Percentiles rank a stretch among this genome's conserved stretches.
phyloP scores from a whole-genome alignment of 2,888 invertebrate species.

The Anorthoa munda region DNA sequence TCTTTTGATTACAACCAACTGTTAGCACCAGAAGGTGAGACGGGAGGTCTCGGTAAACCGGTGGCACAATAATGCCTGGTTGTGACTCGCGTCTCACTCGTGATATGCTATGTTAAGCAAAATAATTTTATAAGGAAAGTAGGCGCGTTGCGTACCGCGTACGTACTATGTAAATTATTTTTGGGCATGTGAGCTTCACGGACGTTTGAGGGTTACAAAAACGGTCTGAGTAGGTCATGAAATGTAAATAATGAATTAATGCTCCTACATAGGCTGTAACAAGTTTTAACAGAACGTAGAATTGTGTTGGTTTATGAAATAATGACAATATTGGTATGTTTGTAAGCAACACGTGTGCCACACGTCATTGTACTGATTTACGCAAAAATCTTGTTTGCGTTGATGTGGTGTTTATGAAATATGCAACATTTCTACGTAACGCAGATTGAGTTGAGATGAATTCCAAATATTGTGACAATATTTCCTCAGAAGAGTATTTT shows the following conservation, averaged over 20 bases:
- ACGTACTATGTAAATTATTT: conserved; percentile 45
- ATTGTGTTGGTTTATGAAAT: conserved; percentile 17
- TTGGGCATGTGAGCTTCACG: conserved; percentile 60
- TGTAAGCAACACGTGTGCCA: conserved; percentile 40
- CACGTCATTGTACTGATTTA: conserved; percentile 55
- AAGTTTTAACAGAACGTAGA: not conserved
- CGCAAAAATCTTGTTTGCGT: conserved; percentile 53
- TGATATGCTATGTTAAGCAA: conserved; percentile 62
- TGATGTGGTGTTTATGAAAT: conserved; percentile 68
- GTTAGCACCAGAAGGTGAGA: conserved; percentile 60
- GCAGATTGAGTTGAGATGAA: conserved; percentile 66
- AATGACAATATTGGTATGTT: conserved; percentile 42
- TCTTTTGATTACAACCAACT: conserved; percentile 39
- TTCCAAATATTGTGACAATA: conserved; percentile 57
- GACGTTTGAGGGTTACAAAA: conserved; percentile 56
- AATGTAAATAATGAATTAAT: conserved; percentile 24
- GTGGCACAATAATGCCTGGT: conserved; percentile 63
- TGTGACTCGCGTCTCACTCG: conserved; percentile 56
- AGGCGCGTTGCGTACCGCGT: conserved; percentile 32
- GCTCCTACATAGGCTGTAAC: not conserved
- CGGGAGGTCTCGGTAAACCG: conserved; percentile 53
- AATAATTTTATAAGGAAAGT: conserved; percentile 66
- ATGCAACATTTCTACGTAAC: conserved; percentile 67
- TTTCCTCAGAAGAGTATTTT: not conserved
- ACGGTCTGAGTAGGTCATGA: conserved; percentile 25